phyloP scores from a whole-genome alignment of 2,888 invertebrate genomes.

The Pyrocoelia pectoralis region DNA sequence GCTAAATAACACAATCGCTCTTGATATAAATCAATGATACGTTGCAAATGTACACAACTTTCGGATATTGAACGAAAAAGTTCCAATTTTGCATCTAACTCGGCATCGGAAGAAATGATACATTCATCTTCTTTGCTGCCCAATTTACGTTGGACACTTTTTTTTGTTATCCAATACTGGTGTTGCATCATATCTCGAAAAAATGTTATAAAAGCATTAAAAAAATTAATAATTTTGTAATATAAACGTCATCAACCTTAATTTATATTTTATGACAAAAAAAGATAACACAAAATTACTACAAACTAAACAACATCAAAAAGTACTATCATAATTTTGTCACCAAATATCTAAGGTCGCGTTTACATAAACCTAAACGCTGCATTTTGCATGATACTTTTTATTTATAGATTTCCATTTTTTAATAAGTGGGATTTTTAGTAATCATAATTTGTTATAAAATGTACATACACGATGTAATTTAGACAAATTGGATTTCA shows the following conservation, averaged over 20 bases:
- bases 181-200: constrained; percentile 74
- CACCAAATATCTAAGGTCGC: too few relatives aligned
- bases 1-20: constrained; percentile 91
- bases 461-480: too few relatives aligned
- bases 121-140: constrained; percentile 98
- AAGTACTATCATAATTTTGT: too few relatives aligned
- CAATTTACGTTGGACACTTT: constrained; percentile 89
- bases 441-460: too few relatives aligned
- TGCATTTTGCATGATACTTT: background rate
- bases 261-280: background rate
- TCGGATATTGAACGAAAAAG: constrained; percentile 91
- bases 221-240: background rate
- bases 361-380: too few relatives aligned
- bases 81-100: constrained; percentile 95
- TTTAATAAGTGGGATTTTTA: too few relatives aligned
- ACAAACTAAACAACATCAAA: too few relatives aligned
- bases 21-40: constrained; percentile 92
- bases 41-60: constrained; percentile 85
- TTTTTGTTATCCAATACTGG: constrained; percentile 98
- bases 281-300: too few relatives aligned
- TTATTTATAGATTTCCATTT: background rate
- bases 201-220: background rate
- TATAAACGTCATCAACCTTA: background rate
- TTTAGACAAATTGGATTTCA: too few relatives aligned
- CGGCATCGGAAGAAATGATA: constrained; percentile 94